phyloP scores from a whole-genome alignment of 2,888 invertebrate genomes.

The Melinopterus prodromus region DNA sequence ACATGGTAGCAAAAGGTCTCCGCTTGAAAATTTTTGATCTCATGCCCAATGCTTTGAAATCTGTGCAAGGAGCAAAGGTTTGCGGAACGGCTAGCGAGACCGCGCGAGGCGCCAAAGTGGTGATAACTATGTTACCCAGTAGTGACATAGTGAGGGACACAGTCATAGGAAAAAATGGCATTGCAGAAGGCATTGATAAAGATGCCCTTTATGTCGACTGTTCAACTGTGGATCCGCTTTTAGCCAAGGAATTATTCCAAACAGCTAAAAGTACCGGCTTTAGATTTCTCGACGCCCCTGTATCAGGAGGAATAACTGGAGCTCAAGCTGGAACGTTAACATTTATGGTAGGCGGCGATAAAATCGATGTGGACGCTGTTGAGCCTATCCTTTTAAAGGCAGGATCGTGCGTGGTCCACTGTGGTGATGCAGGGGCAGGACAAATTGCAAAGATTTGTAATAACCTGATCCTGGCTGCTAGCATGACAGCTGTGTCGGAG shows the following conservation, averaged over 20 bases:
- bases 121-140: slow-evolving; percentile 96
- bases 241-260: slow-evolving; percentile 77
- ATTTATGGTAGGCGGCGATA: slow-evolving; percentile 94
- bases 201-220: slow-evolving; percentile 90
- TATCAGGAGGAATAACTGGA: slow-evolving; percentile 95
- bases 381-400: slow-evolving; percentile 78
- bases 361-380: slow-evolving; percentile 74
- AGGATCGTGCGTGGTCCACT: slow-evolving; percentile 93
- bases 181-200: slow-evolving; percentile 68
- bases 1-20: slow-evolving; percentile 77
- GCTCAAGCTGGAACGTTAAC: slow-evolving; percentile 92
- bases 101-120: slow-evolving; percentile 75
- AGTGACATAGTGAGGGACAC: slow-evolving; percentile 87
- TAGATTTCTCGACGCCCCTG: slow-evolving; percentile 92
- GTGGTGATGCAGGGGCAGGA: slow-evolving; percentile 90
- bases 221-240: slow-evolving; percentile 93
- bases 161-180: slow-evolving; percentile 66
- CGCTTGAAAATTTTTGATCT: slow-evolving; percentile 86
- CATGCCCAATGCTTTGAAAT: slow-evolving; percentile 69
- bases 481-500: slow-evolving; percentile 95
- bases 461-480: slow-evolving; percentile 89
- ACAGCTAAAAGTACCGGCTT: slow-evolving; percentile 73
- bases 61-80: slow-evolving; percentile 76
- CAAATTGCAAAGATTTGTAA: slow-evolving; percentile 97
- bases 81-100: slow-evolving; percentile 81